Evolutionary conservation across 1,140 invertebrate species (phyloP).

Genomic region (Drosophila kikkawai): DNA sequence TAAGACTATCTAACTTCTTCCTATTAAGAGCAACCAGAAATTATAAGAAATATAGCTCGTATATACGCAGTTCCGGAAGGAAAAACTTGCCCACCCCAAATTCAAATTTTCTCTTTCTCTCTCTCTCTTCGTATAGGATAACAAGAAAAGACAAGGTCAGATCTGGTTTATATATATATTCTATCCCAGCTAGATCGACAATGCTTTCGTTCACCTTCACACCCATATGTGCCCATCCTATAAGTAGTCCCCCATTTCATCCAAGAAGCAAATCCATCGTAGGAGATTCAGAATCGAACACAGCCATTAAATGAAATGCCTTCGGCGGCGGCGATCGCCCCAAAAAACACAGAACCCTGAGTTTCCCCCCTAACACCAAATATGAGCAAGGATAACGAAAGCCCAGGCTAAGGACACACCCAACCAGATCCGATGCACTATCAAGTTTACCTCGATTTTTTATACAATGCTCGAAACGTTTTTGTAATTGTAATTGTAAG

Average conservation of each 20-base stretch:
- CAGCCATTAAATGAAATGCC: conserved; percentile 48
- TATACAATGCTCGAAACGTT: conserved; percentile 73
- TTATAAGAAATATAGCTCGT: conserved; percentile 34
- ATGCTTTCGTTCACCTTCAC: conserved; percentile 25
- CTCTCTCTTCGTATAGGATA: conserved; percentile 29
- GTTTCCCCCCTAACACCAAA: conserved; percentile 47
- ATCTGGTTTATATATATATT: conserved; percentile 21
- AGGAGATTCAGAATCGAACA: conserved; percentile 35
- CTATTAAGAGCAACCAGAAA: conserved; percentile 54
- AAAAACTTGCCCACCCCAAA: conserved; percentile 53
- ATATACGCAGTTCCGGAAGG: conserved; percentile 50
- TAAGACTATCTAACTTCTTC: conserved; percentile 57
- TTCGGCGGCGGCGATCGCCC: conserved; percentile 37
- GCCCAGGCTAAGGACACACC: conserved; percentile 25
- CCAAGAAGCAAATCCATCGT: conserved; percentile 1
- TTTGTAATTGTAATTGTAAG: conserved; percentile 77
- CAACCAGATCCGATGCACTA: conserved; percentile 70
- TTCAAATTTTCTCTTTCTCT: conserved; percentile 29
- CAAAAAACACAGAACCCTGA: conserved; percentile 37
- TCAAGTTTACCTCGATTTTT: conserved; percentile 79
- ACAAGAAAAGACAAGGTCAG: conserved; percentile 35
- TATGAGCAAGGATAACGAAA: conserved; percentile 22
- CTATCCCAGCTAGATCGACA: conserved; percentile 20
- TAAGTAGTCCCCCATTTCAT: conserved; percentile 40
- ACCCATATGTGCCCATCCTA: conserved; percentile 28